Evolutionary conservation across 2,113 vertebrate species (phyloP).

Genomic region (Sphaerodactylus townsendi): DNA sequence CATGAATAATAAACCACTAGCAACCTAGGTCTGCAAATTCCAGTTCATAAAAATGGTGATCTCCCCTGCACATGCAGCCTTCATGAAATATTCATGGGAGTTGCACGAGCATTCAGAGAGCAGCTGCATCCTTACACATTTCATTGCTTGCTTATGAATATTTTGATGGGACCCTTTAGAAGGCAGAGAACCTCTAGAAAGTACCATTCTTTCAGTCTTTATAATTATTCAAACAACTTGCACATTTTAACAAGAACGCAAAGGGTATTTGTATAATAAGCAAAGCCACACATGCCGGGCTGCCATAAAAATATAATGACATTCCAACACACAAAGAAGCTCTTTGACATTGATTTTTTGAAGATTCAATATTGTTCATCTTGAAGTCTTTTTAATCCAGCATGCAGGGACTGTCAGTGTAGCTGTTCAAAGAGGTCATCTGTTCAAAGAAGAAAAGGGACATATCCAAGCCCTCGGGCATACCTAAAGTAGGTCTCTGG

Average conservation of each 20-base stretch:
- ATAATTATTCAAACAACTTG: constrained; percentile 54
- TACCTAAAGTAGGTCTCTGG: neutral
- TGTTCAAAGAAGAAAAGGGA: neutral
- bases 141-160: constrained; percentile 74
- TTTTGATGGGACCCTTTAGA: constrained; percentile 67
- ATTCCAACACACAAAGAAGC: constrained; percentile 11
- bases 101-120: constrained; percentile 52
- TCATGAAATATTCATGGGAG: constrained; percentile 72
- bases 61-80: constrained; percentile 55
- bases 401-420: neutral
- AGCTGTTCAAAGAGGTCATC: neutral
- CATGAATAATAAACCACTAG: constrained; percentile 62
- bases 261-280: constrained; percentile 49
- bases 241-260: constrained; percentile 58
- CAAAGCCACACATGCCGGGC: constrained; percentile 12
- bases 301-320: constrained; percentile 45
- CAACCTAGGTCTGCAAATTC: constrained; percentile 61
- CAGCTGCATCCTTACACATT: constrained; percentile 67
- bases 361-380: neutral
- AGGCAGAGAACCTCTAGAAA: constrained; percentile 63
- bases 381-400: neutral
- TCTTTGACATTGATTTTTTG: neutral
- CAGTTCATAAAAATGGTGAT: constrained; percentile 71
- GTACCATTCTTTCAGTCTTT: constrained; percentile 58
- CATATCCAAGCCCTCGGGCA: neutral